These are phyloP conservation scores for Sipha maydis DNA, from an alignment of 2,888 invertebrate species.

Conservation along the genomic window DNA sequence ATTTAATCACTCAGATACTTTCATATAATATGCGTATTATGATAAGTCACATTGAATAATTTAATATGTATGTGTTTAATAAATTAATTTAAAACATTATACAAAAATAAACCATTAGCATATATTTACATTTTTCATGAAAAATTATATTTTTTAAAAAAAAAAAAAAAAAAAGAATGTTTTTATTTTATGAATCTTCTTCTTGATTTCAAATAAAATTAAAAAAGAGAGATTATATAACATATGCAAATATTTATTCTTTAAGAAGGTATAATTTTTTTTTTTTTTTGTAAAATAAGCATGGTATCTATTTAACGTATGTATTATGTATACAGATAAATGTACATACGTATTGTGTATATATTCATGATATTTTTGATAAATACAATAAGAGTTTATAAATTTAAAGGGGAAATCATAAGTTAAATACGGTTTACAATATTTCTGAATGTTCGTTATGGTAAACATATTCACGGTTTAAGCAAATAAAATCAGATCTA, in stretches of 20 bases:
- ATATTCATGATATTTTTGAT: neutral
- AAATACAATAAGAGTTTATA: neutral
- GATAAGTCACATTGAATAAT: no score
- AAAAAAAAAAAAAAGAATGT: no score
- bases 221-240: neutral
- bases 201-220: no score
- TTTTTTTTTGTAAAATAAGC: no score
- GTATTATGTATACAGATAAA: neutral
- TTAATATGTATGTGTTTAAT: no score
- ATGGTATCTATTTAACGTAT: neutral
- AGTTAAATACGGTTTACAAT: neutral
- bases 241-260: neutral
- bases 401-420: neutral
- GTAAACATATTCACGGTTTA: neutral
- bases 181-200: no score
- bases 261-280: neutral
- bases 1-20: neutral
- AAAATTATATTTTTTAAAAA: no score
- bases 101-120: no score
- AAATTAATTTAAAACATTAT: no score
- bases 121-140: no score
- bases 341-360: neutral
- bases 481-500: neutral
- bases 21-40: neutral
- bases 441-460: neutral